phyloP scores from a whole-genome alignment of 2,888 invertebrate genomes.

The Hermaeophaga mercurialis region DNA sequence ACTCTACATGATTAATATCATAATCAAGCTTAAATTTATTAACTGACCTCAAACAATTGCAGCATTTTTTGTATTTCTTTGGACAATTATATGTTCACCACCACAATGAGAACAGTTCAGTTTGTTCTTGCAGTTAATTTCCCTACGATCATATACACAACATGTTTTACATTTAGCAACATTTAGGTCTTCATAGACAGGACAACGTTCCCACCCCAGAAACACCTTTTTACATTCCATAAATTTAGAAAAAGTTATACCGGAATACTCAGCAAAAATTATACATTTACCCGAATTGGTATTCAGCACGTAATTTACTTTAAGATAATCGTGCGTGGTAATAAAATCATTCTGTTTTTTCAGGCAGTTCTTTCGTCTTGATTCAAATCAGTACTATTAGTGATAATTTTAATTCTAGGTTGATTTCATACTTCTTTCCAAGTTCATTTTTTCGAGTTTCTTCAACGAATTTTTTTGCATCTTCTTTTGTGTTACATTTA shows the following conservation, averaged over 20 bases:
- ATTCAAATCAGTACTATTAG: slow-evolving; percentile 14
- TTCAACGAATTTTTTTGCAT: neutral
- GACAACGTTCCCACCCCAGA: slow-evolving; percentile 2
- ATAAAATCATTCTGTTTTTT: slow-evolving; percentile 14
- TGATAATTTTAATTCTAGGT: slow-evolving; percentile 11
- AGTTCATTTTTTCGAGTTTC: neutral
- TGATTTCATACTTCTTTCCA: slow-evolving; percentile 12
- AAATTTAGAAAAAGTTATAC: slow-evolving; percentile 2
- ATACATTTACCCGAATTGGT: slow-evolving; percentile 2
- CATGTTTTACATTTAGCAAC: too few relatives aligned
- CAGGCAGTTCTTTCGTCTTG: slow-evolving; percentile 11
- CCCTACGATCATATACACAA: slow-evolving; percentile 9
- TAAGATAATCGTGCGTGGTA: neutral
- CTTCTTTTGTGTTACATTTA: slow-evolving; percentile 12
- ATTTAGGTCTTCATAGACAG: slow-evolving; percentile 14
- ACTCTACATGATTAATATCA: slow-evolving; percentile 14
- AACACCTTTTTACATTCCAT: slow-evolving; percentile 12
- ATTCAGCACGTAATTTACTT: slow-evolving; percentile 3
- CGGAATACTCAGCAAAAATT: slow-evolving; percentile 19
- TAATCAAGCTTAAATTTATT: too few relatives aligned
- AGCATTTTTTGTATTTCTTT: slow-evolving; percentile 7
- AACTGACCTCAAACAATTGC: too few relatives aligned
- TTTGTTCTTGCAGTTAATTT: slow-evolving; percentile 5
- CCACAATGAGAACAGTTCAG: neutral
- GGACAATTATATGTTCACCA: slow-evolving; percentile 12